A percentile compares a stretch with the other conserved stretches of the same genome.
Evolutionary conservation across 2,888 invertebrate species (phyloP).

Genomic region (Ferdinandea cuprea): DNA sequence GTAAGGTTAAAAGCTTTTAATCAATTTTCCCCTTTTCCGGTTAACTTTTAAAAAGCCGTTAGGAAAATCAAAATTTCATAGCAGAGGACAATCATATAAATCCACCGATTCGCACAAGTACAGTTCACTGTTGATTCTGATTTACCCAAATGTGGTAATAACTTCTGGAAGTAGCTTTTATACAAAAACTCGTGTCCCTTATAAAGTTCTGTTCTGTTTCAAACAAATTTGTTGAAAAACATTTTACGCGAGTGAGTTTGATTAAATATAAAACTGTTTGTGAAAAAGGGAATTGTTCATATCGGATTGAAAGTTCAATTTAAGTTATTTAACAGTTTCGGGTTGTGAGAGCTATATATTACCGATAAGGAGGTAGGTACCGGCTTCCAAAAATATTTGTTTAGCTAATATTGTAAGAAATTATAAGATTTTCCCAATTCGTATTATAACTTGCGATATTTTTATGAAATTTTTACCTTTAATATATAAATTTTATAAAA

Average conservation of each 20-base stretch:
- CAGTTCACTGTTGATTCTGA: conserved; percentile 55
- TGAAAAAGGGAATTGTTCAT: conserved; percentile 20
- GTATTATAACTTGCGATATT: no score
- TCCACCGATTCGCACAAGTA: conserved; percentile 33
- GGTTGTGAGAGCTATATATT: not conserved
- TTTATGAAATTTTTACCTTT: no score
- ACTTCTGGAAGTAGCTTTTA: conserved; percentile 1
- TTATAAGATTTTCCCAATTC: no score
- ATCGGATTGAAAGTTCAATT: not conserved
- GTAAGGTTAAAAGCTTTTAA: conserved; percentile 31
- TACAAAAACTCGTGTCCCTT: conserved; percentile 2
- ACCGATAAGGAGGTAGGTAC: conserved; percentile 18
- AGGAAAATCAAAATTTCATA: conserved; percentile 49
- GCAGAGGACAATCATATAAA: conserved; percentile 50
- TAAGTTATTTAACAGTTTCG: not conserved
- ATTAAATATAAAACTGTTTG: conserved; percentile 2
- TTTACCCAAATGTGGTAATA: conserved; percentile 45
- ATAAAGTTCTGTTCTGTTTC: not conserved
- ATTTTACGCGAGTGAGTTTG: conserved; percentile 23
- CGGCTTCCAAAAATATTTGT: not conserved
- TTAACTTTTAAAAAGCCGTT: conserved; percentile 45
- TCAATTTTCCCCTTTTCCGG: conserved; percentile 29
- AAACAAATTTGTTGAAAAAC: not conserved
- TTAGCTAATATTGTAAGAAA: not conserved
- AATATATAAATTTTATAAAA: not conserved